These are phyloP conservation scores for Syrrhaptes paradoxus DNA, from an alignment of 2,113 vertebrate species.

Conservation along the genomic window DNA sequence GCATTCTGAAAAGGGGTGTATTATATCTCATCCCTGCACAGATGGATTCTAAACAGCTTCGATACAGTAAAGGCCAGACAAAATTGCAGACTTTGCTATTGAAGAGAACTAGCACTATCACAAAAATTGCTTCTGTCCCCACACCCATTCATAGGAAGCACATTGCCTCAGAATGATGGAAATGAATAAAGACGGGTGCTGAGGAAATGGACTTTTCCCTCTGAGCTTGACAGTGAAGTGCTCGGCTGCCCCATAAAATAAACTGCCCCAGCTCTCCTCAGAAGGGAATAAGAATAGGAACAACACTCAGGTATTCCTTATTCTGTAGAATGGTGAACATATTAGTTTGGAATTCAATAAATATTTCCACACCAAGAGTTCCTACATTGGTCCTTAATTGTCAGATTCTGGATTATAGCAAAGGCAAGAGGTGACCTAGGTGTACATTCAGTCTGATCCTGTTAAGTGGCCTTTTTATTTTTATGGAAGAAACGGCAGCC, in stretches of 20 bases:
- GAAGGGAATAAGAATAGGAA: not conserved
- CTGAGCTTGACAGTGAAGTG: not conserved
- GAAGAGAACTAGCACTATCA: not conserved
- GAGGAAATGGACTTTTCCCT: not conserved
- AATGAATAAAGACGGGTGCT: not conserved
- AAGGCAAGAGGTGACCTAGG: not conserved
- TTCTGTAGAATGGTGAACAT: not conserved
- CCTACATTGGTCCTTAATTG: not conserved
- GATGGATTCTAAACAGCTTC: not conserved
- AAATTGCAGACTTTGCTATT: not conserved
- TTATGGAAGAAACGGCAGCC: not conserved
- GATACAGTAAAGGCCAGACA: not conserved
- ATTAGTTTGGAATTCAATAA: not conserved
- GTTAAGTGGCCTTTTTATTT: not conserved
- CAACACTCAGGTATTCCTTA: not conserved
- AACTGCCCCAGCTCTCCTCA: not conserved
- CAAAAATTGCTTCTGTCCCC: not conserved
- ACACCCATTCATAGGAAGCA: not conserved
- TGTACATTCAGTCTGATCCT: not conserved
- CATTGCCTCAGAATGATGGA: not conserved
- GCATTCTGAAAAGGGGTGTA: not conserved
- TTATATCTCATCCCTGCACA: not conserved
- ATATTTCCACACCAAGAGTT: not conserved
- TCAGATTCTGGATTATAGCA: not conserved
- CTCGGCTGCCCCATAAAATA: not conserved